These are phyloP conservation scores for Cataglyphis altisquamis DNA, from an alignment of 2,888 invertebrate genomes.

Conservation along the genomic window DNA sequence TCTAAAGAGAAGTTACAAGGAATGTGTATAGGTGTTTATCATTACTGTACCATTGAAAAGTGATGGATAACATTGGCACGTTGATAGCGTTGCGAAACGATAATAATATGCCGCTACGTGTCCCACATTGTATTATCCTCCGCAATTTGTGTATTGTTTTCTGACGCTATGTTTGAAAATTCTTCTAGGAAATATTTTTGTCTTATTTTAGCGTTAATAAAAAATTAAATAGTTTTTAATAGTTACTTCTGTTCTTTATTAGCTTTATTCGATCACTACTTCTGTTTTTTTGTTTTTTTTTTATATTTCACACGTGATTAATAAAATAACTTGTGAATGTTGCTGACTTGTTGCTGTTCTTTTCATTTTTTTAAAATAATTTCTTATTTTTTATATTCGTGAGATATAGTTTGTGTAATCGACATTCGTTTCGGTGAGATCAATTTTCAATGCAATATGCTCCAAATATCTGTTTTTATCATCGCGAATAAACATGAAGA, in stretches of 20 bases:
- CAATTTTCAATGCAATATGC: background rate
- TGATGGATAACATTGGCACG: background rate
- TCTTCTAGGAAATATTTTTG: conserved; percentile 6
- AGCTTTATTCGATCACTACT: background rate
- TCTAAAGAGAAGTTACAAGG: background rate
- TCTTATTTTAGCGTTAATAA: background rate
- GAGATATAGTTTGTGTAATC: background rate
- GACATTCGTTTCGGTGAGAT: background rate
- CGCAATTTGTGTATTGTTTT: background rate
- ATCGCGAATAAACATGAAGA: background rate
- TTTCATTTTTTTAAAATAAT: background rate
- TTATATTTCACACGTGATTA: background rate
- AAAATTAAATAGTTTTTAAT: background rate
- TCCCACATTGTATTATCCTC: background rate
- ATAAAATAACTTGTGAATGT: background rate
- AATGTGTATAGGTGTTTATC: background rate
- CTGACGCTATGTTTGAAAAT: background rate
- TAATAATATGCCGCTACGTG: background rate
- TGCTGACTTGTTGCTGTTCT: background rate
- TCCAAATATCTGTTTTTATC: background rate
- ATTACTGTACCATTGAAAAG: background rate
- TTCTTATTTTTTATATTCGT: background rate
- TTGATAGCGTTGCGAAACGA: background rate
- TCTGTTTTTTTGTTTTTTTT: background rate
- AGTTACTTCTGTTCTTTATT: background rate